Evolutionary conservation across 2,797 vertebrate genomes (phyloP).

Genomic region (Amniataba percoides): DNA sequence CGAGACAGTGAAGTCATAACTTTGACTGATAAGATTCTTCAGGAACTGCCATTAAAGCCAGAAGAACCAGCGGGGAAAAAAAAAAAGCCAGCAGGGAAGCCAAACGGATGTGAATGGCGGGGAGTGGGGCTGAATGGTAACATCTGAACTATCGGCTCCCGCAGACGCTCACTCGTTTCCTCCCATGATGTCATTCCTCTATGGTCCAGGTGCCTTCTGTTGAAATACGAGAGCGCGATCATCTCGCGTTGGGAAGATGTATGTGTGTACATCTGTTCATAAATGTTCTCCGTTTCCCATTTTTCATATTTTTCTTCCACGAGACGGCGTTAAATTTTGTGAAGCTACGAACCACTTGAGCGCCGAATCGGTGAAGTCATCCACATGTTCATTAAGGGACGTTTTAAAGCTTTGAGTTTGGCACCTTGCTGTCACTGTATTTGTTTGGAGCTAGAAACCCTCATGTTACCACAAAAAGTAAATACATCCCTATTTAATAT

Average conservation of each 20-base stretch:
- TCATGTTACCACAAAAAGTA: background rate
- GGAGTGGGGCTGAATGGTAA: conserved; percentile 52
- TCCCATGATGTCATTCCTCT: conserved; percentile 69
- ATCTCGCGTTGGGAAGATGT: background rate
- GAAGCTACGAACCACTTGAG: too few relatives aligned
- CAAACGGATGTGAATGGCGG: conserved; percentile 43
- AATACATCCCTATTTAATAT: background rate
- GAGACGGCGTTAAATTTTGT: background rate
- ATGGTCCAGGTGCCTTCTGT: conserved; percentile 39
- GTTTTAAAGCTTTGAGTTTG: background rate
- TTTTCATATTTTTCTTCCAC: background rate
- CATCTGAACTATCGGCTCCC: conserved; percentile 42
- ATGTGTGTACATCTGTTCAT: background rate
- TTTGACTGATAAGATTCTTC: conserved; percentile 72
- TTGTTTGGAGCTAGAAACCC: background rate
- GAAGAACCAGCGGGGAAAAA: conserved; percentile 40
- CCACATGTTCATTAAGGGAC: background rate
- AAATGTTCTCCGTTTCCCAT: background rate
- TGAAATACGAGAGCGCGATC: conserved; percentile 15
- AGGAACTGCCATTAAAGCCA: conserved; percentile 47
- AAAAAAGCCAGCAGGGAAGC: conserved; percentile 34
- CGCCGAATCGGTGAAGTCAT: background rate
- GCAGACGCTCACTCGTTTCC: conserved; percentile 40
- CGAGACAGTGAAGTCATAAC: conserved; percentile 73
- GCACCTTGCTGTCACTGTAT: background rate